These are phyloP conservation scores for Cataglyphis hispanica DNA, from an alignment of 1,140 invertebrate genomes.

Conservation along the genomic window DNA sequence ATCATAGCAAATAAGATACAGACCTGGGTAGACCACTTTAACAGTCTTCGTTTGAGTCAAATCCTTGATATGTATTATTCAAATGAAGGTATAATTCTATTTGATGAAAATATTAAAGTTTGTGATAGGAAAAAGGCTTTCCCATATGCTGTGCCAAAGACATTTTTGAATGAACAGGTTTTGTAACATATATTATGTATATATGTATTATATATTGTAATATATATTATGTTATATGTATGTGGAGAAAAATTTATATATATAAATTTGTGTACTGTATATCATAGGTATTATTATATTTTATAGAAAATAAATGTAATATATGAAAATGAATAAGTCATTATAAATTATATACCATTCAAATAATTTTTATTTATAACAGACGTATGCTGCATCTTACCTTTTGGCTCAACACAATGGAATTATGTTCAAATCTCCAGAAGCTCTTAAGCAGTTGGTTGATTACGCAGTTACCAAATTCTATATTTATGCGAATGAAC, in stretches of 20 bases:
- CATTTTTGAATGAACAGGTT: constrained; percentile 79
- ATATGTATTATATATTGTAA: too few species aligned
- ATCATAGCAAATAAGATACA: constrained; percentile 87
- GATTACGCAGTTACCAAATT: constrained; percentile 71
- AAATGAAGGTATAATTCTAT: constrained; percentile 86
- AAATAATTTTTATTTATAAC: constrained; percentile 21
- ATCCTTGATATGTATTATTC: constrained; percentile 91
- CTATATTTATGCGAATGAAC: constrained; percentile 68
- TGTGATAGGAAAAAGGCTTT: constrained; percentile 87
- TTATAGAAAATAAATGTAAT: constrained; percentile 1
- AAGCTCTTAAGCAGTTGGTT: constrained; percentile 70
- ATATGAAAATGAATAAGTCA: neutral
- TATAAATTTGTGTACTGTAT: too few species aligned
- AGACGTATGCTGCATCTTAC: constrained; percentile 77
- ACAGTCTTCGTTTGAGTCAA: constrained; percentile 88
- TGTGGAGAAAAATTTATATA: too few species aligned
- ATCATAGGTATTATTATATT: neutral
- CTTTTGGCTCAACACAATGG: constrained; percentile 75
- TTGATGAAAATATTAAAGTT: constrained; percentile 86
- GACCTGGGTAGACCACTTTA: constrained; percentile 85
- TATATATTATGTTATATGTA: too few species aligned
- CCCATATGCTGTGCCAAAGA: constrained; percentile 68
- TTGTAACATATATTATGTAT: too few species aligned
- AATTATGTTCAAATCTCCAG: constrained; percentile 72
- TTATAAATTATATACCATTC: neutral